Percentiles rank a stretch among this genome's conserved stretches.
phyloP scores from a whole-genome alignment of 1,140 invertebrate species.

The Dendrolimus kikuchii region DNA sequence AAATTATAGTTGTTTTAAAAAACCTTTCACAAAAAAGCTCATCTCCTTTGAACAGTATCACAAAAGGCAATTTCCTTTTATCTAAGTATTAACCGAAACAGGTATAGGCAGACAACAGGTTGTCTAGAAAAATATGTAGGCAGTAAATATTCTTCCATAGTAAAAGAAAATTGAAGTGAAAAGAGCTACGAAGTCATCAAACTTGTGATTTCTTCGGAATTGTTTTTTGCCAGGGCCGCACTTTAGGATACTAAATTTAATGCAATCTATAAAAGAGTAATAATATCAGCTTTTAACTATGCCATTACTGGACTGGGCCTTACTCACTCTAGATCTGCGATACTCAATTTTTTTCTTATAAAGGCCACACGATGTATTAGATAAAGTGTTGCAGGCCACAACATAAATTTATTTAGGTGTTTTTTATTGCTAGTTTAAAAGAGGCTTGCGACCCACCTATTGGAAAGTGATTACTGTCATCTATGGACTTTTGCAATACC shows the following conservation, averaged over 20 bases:
- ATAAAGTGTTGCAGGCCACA: no score
- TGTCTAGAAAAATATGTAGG: not conserved
- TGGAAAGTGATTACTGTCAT: no score
- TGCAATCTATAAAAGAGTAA: not conserved
- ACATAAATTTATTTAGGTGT: no score
- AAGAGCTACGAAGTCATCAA: conserved; percentile 17
- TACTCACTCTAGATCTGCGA: no score
- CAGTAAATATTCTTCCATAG: conserved; percentile 5
- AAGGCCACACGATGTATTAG: no score
- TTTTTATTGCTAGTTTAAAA: no score
- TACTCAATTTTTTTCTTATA: no score
- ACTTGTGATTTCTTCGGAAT: conserved; percentile 22
- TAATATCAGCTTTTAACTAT: no score
- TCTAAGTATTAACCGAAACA: conserved; percentile 6
- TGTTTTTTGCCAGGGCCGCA: conserved; percentile 8
- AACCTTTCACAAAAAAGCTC: conserved; percentile 3
- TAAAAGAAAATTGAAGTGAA: conserved; percentile 8
- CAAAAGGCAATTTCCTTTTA: conserved; percentile 11
- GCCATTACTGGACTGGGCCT: no score
- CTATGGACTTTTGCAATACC: no score
- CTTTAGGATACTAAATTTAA: not conserved
- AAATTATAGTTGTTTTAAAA: not conserved
- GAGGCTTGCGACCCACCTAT: no score
- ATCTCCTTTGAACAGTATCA: conserved; percentile 7
- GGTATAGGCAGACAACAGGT: not conserved